Percentiles rank a stretch among this genome's conserved stretches.
These are phyloP conservation scores for Danaus plexippus DNA, from an alignment of 1,140 invertebrate species.

Conservation along the genomic window DNA sequence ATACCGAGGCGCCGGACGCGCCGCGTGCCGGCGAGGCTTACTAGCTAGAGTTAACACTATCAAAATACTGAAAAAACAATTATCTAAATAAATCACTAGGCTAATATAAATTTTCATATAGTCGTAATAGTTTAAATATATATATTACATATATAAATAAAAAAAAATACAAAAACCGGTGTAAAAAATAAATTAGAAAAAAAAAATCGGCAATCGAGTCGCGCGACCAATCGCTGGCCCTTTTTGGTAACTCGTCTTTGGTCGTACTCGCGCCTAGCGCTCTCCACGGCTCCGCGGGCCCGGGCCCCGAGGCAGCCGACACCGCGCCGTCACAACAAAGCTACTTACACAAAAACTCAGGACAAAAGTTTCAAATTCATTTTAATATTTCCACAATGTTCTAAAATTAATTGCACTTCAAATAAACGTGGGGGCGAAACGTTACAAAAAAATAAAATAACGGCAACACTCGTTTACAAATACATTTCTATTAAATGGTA, in stretches of 20 bases:
- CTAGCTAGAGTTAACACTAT: conserved; percentile 30
- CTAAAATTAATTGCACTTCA: conserved; percentile 48
- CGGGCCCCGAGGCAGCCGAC: too few relatives aligned
- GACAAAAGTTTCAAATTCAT: conserved; percentile 63
- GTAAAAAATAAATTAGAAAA: conserved; percentile 62
- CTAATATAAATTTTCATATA: too few relatives aligned
- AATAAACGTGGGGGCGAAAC: conserved; percentile 34
- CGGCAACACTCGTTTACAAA: conserved; percentile 5
- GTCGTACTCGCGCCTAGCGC: conserved; percentile 16
- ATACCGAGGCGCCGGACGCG: background rate
- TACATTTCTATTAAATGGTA: too few relatives aligned
- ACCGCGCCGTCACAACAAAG: conserved; percentile 33
- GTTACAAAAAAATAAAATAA: conserved; percentile 20
- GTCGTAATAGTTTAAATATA: too few relatives aligned
- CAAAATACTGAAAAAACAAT: conserved; percentile 58
- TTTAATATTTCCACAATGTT: conserved; percentile 67
- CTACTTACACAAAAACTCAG: conserved; percentile 55
- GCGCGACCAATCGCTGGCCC: background rate
- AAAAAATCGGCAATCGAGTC: conserved; percentile 15
- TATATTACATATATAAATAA: conserved; percentile 21
- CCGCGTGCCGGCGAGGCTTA: conserved; percentile 42
- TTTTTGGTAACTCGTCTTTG: conserved; percentile 55
- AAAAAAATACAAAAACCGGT: conserved; percentile 61
- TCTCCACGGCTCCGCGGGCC: conserved; percentile 5
- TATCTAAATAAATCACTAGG: conserved; percentile 14